Evolutionary conservation across 1,140 invertebrate genomes (phyloP).

Genomic region (Cherax quadricarinatus): DNA sequence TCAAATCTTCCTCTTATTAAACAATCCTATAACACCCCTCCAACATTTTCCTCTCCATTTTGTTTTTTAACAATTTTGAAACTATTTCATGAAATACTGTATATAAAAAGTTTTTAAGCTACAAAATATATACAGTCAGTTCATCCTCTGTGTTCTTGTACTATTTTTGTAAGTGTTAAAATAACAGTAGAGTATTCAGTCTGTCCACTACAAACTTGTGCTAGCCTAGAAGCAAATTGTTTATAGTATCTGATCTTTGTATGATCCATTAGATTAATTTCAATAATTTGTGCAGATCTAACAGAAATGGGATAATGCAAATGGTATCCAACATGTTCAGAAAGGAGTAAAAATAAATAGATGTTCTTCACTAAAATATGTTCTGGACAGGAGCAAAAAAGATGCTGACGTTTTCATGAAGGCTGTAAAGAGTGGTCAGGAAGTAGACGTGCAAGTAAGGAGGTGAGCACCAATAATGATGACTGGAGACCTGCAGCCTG

Average conservation of each 20-base stretch:
- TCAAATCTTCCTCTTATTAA: no score
- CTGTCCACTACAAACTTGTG: background rate
- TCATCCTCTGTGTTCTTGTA: no score
- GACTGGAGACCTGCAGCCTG: conserved; percentile 80
- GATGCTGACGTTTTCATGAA: background rate
- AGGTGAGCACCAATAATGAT: conserved; percentile 79
- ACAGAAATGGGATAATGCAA: background rate
- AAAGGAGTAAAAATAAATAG: background rate
- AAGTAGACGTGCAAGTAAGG: conserved; percentile 76
- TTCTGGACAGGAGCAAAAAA: background rate
- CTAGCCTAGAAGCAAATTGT: background rate
- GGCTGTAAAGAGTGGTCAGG: conserved; percentile 40
- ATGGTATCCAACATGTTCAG: background rate
- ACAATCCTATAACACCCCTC: no score
- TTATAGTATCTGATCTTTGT: background rate
- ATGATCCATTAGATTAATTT: background rate
- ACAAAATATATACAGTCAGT: no score
- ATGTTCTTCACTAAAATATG: background rate
- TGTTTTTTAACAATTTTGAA: no score
- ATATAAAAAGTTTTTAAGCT: no score
- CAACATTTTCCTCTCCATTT: no score
- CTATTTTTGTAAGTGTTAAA: background rate
- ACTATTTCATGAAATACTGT: no score
- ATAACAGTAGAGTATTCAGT: background rate
- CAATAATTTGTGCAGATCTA: background rate